Base-by-base conservation (phyloP, 1,140 invertebrate genomes). In the Drosophila novamexicana region DNA sequence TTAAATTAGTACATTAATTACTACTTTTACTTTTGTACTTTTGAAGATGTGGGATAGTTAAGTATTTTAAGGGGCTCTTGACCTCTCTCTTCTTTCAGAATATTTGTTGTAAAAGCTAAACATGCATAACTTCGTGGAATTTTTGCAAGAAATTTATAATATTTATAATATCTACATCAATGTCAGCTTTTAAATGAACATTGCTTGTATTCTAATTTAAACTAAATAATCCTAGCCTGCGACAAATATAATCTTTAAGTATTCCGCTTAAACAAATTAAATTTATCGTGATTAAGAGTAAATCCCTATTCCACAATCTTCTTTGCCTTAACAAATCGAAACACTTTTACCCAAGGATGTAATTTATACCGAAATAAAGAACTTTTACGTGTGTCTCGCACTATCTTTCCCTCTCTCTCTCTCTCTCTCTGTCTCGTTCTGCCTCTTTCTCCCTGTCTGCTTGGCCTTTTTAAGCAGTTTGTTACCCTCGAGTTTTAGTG, bases 341-440 rank as follows among this genome's bases (percentile, higher is more conserved):
- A 79, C 76, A 73, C 81, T 81, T 77, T 73, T 63, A 69, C 52
- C 67, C 75, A 56, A 42, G 70, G 80, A 77, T 56, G 78, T 81
- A 71, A 85, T 78, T 85, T 85, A 85, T 78, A 69, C 64, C 54
- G 42, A 65, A 75, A 66, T 57, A 63, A 62, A 75, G 70, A 85
- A 85, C 73, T 88, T 77, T 50, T 62, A 58, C 18, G 64, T 58
- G 44, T 70, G 39, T 57, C 40, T 22, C 39, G 34, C 14, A 9
- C 34, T 37, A 1, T 10, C 39, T 34, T 10, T 22, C 18, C 6
- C 44, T 37, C 34, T 37, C 44, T 1, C 62, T 10, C 49, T 8
- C 7, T 18, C 22, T 8, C 59, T 37, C 40, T 34, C 29, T 42
- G 10, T 12, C 36, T 22, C 32, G 45, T 12, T 14, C 22, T 22